Conservation (phyloP, 2,113 vertebrate species). For the Ahaetulla prasina region DNA sequence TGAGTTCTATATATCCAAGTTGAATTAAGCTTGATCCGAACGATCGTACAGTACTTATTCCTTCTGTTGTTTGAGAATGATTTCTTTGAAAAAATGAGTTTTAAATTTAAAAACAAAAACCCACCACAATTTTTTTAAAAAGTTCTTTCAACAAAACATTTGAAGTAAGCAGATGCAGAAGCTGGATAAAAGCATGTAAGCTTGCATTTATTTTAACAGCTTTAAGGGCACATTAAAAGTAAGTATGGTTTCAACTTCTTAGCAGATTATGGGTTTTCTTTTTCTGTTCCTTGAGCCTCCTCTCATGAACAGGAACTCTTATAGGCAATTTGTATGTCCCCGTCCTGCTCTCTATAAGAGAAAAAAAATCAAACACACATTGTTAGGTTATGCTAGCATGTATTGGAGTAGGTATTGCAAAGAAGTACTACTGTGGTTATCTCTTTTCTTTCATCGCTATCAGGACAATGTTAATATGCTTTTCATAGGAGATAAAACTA, state of each 20-base stretch:
- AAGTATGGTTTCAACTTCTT: neutral
- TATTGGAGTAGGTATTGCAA: neutral
- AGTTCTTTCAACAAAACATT: neutral
- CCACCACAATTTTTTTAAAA: neutral
- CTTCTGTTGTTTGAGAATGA: too few species aligned
- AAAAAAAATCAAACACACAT: neutral
- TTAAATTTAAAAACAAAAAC: neutral
- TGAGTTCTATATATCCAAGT: neutral
- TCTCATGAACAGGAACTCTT: neutral
- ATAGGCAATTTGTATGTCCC: neutral
- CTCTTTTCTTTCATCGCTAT: neutral
- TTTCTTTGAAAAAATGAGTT: too few species aligned
- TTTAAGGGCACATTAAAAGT: neutral
- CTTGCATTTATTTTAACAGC: neutral
- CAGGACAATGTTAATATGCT: neutral
- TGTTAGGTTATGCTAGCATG: neutral
- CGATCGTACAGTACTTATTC: neutral
- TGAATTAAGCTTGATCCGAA: neutral
- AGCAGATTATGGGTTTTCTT: neutral
- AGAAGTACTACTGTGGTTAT: neutral
- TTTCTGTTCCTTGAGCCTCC: neutral
- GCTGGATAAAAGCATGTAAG: neutral
- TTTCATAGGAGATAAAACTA: neutral
- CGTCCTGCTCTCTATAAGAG: neutral
- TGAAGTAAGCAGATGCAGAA: constrained; percentile 1